These are phyloP conservation scores for Eulemur macaco DNA, from an alignment of 2,113 vertebrate species.

Conservation along the genomic window DNA sequence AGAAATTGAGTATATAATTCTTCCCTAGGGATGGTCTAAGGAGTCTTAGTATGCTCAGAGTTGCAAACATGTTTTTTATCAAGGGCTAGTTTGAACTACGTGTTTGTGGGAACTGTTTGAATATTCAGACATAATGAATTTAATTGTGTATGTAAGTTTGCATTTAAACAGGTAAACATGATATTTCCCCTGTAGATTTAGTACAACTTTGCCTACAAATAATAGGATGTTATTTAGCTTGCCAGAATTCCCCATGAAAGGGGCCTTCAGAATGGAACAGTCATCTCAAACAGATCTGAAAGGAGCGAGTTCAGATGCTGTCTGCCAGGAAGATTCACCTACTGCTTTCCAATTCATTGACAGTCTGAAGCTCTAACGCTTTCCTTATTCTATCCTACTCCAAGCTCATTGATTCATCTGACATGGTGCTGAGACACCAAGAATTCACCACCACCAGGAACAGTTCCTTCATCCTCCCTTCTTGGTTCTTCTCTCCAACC, in stretches of 20 bases:
- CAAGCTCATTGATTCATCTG: neutral
- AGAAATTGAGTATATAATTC: neutral
- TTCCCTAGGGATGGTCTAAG: neutral
- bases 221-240: neutral
- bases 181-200: neutral
- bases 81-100: neutral
- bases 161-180: neutral
- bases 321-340: neutral
- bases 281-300: neutral
- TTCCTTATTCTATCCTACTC: neutral
- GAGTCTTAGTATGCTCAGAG: neutral
- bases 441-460: neutral
- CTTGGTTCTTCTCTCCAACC: neutral
- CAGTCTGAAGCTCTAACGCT: neutral
- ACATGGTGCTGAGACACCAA: neutral
- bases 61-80: slow-evolving; percentile 12
- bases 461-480: neutral
- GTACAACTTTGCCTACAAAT: slow-evolving; percentile 2
- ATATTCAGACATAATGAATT: neutral
- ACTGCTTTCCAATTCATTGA: neutral
- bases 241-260: neutral
- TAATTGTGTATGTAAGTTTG: neutral
- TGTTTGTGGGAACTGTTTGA: neutral
- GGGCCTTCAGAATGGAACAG: neutral
- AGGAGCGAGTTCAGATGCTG: neutral